phyloP scores from a whole-genome alignment of 2,113 vertebrate species.

The Haplochromis burtoni region DNA sequence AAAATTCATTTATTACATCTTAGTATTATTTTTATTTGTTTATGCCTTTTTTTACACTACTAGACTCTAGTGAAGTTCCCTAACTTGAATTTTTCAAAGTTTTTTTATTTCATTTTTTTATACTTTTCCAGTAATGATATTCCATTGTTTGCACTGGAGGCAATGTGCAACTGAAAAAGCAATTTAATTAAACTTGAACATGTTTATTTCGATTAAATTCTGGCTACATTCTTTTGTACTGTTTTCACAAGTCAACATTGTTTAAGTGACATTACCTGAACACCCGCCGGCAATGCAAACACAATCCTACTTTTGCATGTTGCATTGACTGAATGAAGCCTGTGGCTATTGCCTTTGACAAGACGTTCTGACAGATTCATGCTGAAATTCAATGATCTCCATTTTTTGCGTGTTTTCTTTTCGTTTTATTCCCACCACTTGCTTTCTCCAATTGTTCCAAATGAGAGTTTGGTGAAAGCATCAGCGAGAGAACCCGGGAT shows the following conservation, averaged over 20 bases:
- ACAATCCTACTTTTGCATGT: neutral
- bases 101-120: neutral
- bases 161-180: conserved; percentile 9
- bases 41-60: neutral
- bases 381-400: conserved; percentile 13
- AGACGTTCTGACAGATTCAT: conserved; percentile 1
- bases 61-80: neutral
- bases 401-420: neutral
- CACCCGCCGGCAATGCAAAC: neutral
- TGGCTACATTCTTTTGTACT: conserved; percentile 16
- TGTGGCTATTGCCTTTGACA: conserved; percentile 11
- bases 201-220: conserved; percentile 46
- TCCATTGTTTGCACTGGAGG: conserved; percentile 39
- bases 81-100: neutral
- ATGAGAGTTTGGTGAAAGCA: conserved; percentile 1
- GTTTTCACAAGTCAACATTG: conserved; percentile 33
- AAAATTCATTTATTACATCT: neutral
- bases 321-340: neutral
- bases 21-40: neutral
- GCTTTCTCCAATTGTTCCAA: neutral
- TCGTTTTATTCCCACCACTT: neutral
- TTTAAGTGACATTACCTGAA: conserved; percentile 40
- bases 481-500: neutral
- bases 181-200: conserved; percentile 45
- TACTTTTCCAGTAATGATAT: conserved; percentile 3